Evolutionary conservation across 2,113 vertebrate species (phyloP).

Genomic region (Macaca nemestrina): DNA sequence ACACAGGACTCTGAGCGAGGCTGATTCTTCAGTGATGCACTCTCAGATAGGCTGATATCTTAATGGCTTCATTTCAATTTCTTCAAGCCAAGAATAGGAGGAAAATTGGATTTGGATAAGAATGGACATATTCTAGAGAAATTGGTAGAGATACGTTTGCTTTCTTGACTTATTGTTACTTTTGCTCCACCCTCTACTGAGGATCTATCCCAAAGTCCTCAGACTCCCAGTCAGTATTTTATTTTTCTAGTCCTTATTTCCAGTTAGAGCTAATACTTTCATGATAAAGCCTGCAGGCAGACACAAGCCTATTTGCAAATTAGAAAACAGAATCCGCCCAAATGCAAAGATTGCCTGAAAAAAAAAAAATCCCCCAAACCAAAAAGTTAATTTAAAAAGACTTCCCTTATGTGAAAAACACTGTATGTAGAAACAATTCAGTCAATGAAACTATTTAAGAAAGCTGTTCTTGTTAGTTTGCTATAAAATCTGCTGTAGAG

Average conservation of each 20-base stretch:
- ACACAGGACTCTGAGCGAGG: not conserved
- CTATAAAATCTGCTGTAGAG: slow-evolving; percentile 1
- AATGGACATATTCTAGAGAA: not conserved
- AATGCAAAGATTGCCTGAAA: not conserved
- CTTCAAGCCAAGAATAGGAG: not conserved
- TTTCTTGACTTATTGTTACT: not conserved
- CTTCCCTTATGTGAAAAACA: slow-evolving; percentile 31
- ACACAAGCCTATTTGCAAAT: not conserved
- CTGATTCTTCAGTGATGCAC: not conserved
- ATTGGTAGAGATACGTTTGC: not conserved
- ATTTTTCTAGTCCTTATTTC: not conserved
- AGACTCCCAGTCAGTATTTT: not conserved
- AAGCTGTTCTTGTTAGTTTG: not conserved
- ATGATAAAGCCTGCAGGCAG: not conserved
- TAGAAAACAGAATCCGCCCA: not conserved
- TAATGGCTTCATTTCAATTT: slow-evolving; percentile 37
- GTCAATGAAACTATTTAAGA: slow-evolving; percentile 23
- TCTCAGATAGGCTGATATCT: not conserved
- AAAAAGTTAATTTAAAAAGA: not conserved
- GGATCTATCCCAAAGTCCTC: not conserved
- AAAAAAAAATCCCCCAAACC: not conserved
- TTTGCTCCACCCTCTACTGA: not conserved
- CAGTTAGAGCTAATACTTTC: not conserved
- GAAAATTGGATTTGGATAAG: not conserved
- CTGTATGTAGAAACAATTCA: not conserved